phyloP scores from a whole-genome alignment of 2,113 vertebrate genomes.

The Crotalus helleri region DNA sequence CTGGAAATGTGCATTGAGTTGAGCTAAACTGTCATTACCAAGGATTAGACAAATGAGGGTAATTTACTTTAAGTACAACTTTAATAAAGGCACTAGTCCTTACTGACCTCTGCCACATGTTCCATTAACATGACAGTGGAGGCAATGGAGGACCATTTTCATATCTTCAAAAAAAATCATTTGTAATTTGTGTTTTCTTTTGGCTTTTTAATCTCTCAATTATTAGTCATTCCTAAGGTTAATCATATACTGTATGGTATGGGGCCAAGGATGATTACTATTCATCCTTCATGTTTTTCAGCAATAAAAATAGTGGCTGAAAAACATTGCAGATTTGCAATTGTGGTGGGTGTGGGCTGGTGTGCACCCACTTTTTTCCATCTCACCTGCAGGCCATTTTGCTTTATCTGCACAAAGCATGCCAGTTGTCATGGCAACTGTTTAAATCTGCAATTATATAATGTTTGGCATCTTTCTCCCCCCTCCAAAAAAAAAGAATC shows the following conservation, averaged over 20 bases:
- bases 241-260: constrained; percentile 35
- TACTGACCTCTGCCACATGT: neutral
- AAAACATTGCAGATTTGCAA: constrained; percentile 31
- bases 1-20: neutral
- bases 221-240: constrained; percentile 25
- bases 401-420: constrained; percentile 63
- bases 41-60: neutral
- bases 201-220: constrained; percentile 19
- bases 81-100: neutral
- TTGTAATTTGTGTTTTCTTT: constrained; percentile 27
- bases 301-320: constrained; percentile 6
- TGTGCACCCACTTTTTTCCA: constrained; percentile 3
- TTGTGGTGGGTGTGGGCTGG: neutral
- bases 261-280: constrained; percentile 44
- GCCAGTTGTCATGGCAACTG: constrained; percentile 56
- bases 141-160: constrained; percentile 31
- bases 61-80: neutral
- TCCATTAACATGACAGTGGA: neutral
- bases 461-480: neutral
- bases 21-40: neutral
- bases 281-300: constrained; percentile 35
- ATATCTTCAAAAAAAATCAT: constrained; percentile 14
- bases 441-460: constrained; percentile 34
- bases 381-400: constrained; percentile 43
- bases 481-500: neutral